Evolutionary conservation across 2,113 vertebrate species (phyloP), one percentile per base, ranked within the genome.

Genomic region (Ancistrus triradiatus): DNA sequence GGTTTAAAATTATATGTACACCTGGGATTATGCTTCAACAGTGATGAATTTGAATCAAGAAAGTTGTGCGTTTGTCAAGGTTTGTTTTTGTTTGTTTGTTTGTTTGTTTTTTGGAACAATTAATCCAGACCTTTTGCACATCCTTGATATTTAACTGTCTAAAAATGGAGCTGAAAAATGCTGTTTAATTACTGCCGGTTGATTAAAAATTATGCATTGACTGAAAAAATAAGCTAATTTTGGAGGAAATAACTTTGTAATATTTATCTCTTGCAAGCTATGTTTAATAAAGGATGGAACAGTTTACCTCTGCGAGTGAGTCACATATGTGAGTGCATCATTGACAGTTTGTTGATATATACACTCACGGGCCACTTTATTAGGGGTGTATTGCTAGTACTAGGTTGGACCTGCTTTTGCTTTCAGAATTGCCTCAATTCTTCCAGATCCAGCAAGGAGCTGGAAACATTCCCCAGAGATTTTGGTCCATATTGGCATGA

Each of bases 261-360:
- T 94, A 93, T 95, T 94, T 94, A 93, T 95, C 92, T 91, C 91
- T 93, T 92, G 91, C 93, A 92, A 93, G 92, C 91, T 93, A 92
- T 91, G 93, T 95, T 95, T 95, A 95, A 95, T 95, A 95, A 95
- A 95, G 92, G 91, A 93, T 93, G 89, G 92, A 94, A 92, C 90
- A 88, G 89, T 93, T 95, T 94, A 89, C 89, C 83, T 80, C 78
- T 76, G n/a, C n/a, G 63, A 74, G 76, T 79, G 74, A 62, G 35
- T 83, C 69, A 66, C 56, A 58, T 85, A 33, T 71, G 73, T 75
- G 9, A 53, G 3, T 52, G 11, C 2, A 3, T 31, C 27, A 31
- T 31, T 31, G 3, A n/a, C 7, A 31, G 27, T 31, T 31, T 31
- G 27, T 31, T 31, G 27, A 31, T 31, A 31, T 4, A 31, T 4